These are phyloP conservation scores for Elgonia sp. DNA, from an alignment of 2,888 invertebrate genomes.

Conservation along the genomic window DNA sequence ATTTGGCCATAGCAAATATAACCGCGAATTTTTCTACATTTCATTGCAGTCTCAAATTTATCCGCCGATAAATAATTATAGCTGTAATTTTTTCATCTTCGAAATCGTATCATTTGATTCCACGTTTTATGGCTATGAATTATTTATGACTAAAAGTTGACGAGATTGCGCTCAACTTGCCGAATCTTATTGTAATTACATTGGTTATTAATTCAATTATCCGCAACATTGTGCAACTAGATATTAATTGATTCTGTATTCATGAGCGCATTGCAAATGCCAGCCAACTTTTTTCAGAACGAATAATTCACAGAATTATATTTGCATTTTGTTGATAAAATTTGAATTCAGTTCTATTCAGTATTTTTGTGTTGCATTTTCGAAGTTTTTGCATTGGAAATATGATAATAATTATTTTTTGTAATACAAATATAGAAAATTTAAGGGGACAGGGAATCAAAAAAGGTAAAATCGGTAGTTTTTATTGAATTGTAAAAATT, in stretches of 20 bases:
- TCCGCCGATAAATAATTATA: slow-evolving; percentile 51
- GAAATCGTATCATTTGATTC: slow-evolving; percentile 38
- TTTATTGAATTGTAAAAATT: too few species aligned
- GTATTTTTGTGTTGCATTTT: too few species aligned
- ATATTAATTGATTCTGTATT: slow-evolving; percentile 46
- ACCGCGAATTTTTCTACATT: slow-evolving; percentile 33
- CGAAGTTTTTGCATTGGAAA: too few species aligned
- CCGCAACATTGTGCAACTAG: slow-evolving; percentile 30
- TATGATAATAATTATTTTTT: too few species aligned
- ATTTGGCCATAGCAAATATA: slow-evolving; percentile 38
- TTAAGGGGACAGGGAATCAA: too few species aligned
- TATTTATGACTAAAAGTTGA: slow-evolving; percentile 16
- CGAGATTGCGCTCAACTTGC: not conserved
- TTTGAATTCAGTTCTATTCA: too few species aligned
- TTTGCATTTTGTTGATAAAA: too few species aligned
- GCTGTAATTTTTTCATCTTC: slow-evolving; percentile 15
- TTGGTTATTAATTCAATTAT: slow-evolving; percentile 41
- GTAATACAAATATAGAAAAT: too few species aligned
- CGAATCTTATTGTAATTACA: slow-evolving; percentile 23
- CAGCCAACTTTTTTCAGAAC: too few species aligned
- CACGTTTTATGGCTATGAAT: slow-evolving; percentile 24
- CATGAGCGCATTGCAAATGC: not conserved
- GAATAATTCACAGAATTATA: too few species aligned
- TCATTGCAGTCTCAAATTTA: slow-evolving; percentile 13
- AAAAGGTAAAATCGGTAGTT: too few species aligned